Base-by-base conservation (phyloP, 2,113 vertebrate genomes). In the Dendropsophus ebraccatus region DNA sequence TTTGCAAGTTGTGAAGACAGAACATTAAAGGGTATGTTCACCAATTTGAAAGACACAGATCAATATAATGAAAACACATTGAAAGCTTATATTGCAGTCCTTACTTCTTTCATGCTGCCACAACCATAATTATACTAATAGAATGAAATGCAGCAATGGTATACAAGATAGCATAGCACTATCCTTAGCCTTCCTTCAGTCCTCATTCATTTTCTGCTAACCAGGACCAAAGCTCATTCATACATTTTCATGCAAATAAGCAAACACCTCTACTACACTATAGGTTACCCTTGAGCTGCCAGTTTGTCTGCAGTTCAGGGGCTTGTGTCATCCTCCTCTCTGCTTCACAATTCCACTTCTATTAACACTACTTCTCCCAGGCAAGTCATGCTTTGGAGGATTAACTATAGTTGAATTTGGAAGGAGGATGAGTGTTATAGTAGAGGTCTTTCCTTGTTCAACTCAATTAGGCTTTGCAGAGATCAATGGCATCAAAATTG, bases 261-360 rank as follows among this genome's bases (percentile, higher is more conserved):
- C 72, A 45, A 17, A 28, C 49, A 58, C 50, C 54, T 37, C 50
- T 32, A 25, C 50, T 56, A 41, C 28, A 41, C 35, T 56, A 47
- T 58, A 25, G 82, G 52, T 62, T 75, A 62, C 56, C 52, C 82
- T 10, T 75, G 25, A 81, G 30, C 16, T 84, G 56, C 52, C 70
- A 47, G 37, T 41, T 17, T n/a, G 52, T 45, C 23, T 47, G 82
- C 72, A 73, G 17, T 70, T 52, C 16, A 32, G n/a, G 32, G 50
- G 30, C 16, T 83, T n/a, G 50, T 73, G 47, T n/a, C 67, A 81
- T 54, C 82, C 17, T 74, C 23, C 32, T 56, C 47, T 35, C 41
- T 56, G 16, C 67, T 73, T 69, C 35, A 23, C 5, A 41, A 41
- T 65, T 45, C 41, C 58, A 65, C 35, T 60, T 73, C 52, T 60